Percentiles rank a stretch among this genome's conserved stretches.
These are phyloP conservation scores for Orchestia grillus DNA, from an alignment of 1,140 invertebrate species.

Conservation along the genomic window DNA sequence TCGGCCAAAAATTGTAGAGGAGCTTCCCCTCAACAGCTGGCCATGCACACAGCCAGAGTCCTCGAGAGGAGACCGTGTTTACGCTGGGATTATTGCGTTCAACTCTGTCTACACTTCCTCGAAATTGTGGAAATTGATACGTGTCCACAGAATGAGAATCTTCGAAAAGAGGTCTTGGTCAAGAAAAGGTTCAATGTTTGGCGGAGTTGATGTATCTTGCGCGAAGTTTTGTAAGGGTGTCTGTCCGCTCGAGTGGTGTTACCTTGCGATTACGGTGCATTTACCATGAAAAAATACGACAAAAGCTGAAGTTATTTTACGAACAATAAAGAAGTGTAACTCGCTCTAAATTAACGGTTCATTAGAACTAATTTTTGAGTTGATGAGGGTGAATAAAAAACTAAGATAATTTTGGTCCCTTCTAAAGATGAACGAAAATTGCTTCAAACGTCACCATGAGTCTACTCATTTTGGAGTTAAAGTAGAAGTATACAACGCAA, in stretches of 20 bases:
- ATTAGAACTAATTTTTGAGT: too few relatives aligned
- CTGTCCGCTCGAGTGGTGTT: not conserved
- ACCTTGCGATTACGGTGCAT: not conserved
- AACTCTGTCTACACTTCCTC: not conserved
- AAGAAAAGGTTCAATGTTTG: not conserved
- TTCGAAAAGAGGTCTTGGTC: not conserved
- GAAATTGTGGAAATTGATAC: not conserved
- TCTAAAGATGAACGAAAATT: too few relatives aligned
- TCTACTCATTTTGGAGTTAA: too few relatives aligned
- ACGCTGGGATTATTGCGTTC: not conserved
- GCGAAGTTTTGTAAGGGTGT: not conserved
- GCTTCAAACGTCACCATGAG: too few relatives aligned
- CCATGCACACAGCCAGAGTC: not conserved
- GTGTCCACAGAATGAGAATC: not conserved
- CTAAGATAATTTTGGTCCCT: too few relatives aligned
- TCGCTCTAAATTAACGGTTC: too few relatives aligned
- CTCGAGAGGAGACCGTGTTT: not conserved
- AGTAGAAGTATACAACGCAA: too few relatives aligned
- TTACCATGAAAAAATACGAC: not conserved
- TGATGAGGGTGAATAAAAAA: too few relatives aligned
- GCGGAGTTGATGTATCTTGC: not conserved
- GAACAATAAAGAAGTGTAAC: too few relatives aligned
- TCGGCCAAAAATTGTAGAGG: not conserved
- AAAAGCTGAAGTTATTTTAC: too few relatives aligned
- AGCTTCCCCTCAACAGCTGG: not conserved